phyloP scores from a whole-genome alignment of 2,797 vertebrate species.

The Brotogeris chrysoptera region DNA sequence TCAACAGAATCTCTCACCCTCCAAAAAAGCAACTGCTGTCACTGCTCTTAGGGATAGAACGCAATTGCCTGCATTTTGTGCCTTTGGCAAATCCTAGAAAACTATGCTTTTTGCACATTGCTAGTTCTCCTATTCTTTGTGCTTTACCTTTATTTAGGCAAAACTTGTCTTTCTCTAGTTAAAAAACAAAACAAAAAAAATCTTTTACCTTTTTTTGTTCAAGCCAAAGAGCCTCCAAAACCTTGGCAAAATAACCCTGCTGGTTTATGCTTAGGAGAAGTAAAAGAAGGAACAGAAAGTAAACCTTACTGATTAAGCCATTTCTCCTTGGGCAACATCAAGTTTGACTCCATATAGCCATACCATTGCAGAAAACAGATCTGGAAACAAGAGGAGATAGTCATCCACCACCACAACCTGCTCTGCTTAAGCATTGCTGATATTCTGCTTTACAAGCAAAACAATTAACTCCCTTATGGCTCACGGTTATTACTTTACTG shows the following conservation, averaged over 20 bases:
- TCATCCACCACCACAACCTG: background rate
- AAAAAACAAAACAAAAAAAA: background rate
- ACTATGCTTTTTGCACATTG: background rate
- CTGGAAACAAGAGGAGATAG: background rate
- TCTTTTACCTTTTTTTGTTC: background rate
- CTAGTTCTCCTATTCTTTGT: background rate
- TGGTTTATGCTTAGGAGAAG: background rate
- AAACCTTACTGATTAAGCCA: background rate
- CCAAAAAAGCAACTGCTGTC: background rate
- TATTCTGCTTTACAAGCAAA: background rate
- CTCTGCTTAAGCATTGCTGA: background rate
- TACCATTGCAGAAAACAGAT: background rate
- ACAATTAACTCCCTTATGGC: background rate
- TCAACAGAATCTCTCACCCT: background rate
- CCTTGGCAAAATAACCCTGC: background rate
- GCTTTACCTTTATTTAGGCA: background rate
- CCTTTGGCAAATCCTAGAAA: background rate
- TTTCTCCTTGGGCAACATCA: background rate
- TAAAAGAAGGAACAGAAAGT: rapidly evolving
- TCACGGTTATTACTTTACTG: background rate
- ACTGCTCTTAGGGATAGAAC: background rate
- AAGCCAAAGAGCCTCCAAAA: background rate
- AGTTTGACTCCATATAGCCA: background rate
- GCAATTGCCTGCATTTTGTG: background rate
- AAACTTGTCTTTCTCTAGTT: background rate